Evolutionary conservation across 1,140 invertebrate genomes (phyloP).

Genomic region (Chironomus tepperi): DNA sequence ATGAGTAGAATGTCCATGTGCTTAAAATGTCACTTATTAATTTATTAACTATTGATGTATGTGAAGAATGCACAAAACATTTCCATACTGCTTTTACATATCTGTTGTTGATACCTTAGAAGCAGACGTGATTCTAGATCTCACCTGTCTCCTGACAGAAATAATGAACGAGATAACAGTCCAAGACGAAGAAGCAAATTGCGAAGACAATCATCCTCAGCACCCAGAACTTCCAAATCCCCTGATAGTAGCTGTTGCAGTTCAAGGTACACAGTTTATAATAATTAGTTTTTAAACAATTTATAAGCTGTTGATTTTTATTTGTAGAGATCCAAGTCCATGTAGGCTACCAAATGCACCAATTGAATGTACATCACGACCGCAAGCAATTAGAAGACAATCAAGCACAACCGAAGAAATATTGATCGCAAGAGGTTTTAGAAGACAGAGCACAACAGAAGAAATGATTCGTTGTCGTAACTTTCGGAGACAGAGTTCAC

Average conservation of each 20-base stretch:
- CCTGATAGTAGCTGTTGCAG: conserved; percentile 68
- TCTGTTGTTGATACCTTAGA: conserved; percentile 32
- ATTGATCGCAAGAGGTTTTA: conserved; percentile 77
- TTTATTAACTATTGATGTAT: too few species aligned
- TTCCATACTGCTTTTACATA: too few species aligned
- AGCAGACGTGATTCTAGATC: conserved; percentile 64
- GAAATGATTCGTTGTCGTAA: conserved; percentile 87
- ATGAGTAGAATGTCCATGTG: not conserved
- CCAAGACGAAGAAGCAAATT: conserved; percentile 56
- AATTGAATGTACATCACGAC: conserved; percentile 37
- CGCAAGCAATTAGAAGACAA: conserved; percentile 67
- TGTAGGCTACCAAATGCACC: conserved; percentile 46
- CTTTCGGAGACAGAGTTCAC: conserved; percentile 70
- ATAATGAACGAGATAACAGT: conserved; percentile 60
- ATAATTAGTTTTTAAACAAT: not conserved
- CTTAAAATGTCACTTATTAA: not conserved
- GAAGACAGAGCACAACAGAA: conserved; percentile 80
- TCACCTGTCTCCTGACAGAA: conserved; percentile 69
- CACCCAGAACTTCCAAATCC: conserved; percentile 51
- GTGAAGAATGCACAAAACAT: too few species aligned
- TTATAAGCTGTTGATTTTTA: not conserved
- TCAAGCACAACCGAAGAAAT: conserved; percentile 82
- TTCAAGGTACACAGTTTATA: conserved; percentile 34
- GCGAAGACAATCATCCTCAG: conserved; percentile 70
- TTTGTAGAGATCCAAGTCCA: conserved; percentile 55